Conservation (phyloP, 1,140 invertebrate genomes). For the Zaprionus camerounensis region DNA sequence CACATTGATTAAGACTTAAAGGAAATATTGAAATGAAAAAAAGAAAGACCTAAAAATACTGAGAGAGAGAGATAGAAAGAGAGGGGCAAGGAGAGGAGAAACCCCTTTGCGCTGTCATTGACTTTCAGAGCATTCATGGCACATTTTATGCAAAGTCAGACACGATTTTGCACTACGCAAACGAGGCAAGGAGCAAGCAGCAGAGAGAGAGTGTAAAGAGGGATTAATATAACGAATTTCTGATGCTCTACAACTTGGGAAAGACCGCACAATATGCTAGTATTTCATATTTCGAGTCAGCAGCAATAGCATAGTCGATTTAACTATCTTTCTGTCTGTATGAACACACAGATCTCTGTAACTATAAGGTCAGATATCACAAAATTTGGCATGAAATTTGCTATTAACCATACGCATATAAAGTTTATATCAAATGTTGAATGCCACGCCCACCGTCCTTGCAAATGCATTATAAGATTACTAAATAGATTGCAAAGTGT, state of each 20-base stretch:
- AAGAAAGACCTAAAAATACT: neutral
- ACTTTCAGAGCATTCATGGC: constrained; percentile 32
- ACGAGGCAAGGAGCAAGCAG: constrained; percentile 1
- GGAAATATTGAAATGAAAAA: constrained; percentile 47
- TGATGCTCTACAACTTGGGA: neutral
- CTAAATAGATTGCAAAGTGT: too few relatives aligned
- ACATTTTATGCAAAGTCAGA: constrained; percentile 73
- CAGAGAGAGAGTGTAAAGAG: neutral
- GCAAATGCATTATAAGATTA: too few relatives aligned
- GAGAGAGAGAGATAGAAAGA: neutral
- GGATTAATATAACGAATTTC: neutral
- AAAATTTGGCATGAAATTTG: neutral
- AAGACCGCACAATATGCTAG: too few relatives aligned
- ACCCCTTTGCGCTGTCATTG: constrained; percentile 6
- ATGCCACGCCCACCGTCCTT: too few relatives aligned
- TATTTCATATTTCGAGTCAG: neutral
- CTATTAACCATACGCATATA: neutral
- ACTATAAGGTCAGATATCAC: neutral
- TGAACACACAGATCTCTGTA: neutral
- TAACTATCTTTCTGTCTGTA: neutral
- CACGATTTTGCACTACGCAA: constrained; percentile 74
- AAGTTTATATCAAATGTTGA: neutral
- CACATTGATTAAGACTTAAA: constrained; percentile 63
- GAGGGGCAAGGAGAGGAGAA: neutral
- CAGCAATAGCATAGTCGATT: neutral